Evolutionary conservation across 2,888 invertebrate species (phyloP).

Genomic region (Nudaria mundana): DNA sequence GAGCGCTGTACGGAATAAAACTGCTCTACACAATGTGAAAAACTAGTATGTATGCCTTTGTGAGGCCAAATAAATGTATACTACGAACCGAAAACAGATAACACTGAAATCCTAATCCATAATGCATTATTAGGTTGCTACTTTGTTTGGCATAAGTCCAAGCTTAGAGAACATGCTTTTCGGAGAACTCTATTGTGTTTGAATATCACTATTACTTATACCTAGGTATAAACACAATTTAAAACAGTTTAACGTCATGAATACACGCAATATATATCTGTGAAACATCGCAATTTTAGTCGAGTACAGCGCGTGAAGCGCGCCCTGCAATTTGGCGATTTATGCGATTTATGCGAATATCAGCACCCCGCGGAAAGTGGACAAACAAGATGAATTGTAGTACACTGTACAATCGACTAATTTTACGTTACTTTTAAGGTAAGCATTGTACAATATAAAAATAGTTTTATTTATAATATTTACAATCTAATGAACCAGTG

Average conservation of each 20-base stretch:
- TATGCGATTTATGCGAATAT: constrained; percentile 73
- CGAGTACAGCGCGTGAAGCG: constrained; percentile 66
- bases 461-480: not conserved
- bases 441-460: not conserved
- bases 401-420: constrained; percentile 64
- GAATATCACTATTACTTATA: constrained; percentile 37
- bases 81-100: constrained; percentile 44
- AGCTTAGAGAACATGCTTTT: constrained; percentile 39
- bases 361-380: constrained; percentile 65
- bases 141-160: constrained; percentile 45
- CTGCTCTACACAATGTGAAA: constrained; percentile 46
- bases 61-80: constrained; percentile 35
- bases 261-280: constrained; percentile 65
- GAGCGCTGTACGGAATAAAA: constrained; percentile 55
- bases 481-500: constrained; percentile 43
- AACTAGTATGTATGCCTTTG: constrained; percentile 31
- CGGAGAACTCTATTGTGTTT: constrained; percentile 28
- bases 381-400: constrained; percentile 74
- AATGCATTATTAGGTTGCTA: constrained; percentile 48
- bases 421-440: constrained; percentile 69
- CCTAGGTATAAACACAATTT: constrained; percentile 50
- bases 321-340: constrained; percentile 74
- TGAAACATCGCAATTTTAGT: constrained; percentile 71
- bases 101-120: constrained; percentile 45
- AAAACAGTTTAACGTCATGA: constrained; percentile 50